Conservation (phyloP, 2,113 vertebrate species). For the Bufo bufo region DNA sequence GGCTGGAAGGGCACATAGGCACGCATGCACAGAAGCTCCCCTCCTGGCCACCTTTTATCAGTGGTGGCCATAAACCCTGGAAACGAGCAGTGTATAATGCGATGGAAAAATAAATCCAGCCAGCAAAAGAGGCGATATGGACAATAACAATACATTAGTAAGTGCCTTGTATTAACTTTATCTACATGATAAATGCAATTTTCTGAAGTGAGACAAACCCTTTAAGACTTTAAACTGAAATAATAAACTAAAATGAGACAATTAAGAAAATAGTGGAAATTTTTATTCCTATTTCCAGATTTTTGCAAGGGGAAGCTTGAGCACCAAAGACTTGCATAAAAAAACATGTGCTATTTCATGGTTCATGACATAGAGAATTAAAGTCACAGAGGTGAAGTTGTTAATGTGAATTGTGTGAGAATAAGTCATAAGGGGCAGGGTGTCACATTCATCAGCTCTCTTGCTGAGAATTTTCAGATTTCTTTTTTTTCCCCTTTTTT, state of each 20-base stretch:
- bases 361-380: constrained; percentile 37
- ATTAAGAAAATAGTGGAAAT: neutral
- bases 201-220: too few relatives aligned
- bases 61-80: too few relatives aligned
- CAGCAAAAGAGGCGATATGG: too few relatives aligned
- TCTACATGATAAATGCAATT: too few relatives aligned
- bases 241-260: neutral
- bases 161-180: too few relatives aligned
- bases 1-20: too few relatives aligned
- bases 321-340: constrained; percentile 11
- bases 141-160: too few relatives aligned
- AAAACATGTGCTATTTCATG: constrained; percentile 22
- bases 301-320: neutral
- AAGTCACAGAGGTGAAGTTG: constrained; percentile 31
- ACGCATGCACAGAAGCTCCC: too few relatives aligned
- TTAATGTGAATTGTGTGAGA: constrained; percentile 41
- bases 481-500: constrained; percentile 1
- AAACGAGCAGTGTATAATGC: too few relatives aligned
- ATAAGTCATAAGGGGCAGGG: constrained; percentile 29
- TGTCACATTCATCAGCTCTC: constrained; percentile 24
- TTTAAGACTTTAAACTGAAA: too few relatives aligned
- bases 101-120: too few relatives aligned
- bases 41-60: too few relatives aligned
- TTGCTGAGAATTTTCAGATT: constrained; percentile 4
- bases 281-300: neutral